These are phyloP conservation scores for Zapornia atra DNA, from an alignment of 2,113 vertebrate species.

Conservation along the genomic window DNA sequence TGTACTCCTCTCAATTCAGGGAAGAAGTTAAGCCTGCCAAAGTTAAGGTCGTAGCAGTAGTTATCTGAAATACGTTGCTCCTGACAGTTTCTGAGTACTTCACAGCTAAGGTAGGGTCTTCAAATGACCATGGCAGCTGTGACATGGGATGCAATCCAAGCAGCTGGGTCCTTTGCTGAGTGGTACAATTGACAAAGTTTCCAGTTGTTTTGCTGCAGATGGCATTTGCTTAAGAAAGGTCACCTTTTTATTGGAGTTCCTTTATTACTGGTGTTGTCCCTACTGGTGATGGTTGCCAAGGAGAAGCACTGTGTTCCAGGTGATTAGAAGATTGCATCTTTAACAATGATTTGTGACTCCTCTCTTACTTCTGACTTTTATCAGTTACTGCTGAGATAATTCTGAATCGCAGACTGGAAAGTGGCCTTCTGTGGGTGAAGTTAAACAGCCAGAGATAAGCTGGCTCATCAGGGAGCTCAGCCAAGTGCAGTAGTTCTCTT, in stretches of 20 bases:
- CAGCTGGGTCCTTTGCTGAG: neutral
- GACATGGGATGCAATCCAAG: neutral
- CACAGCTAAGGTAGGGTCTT: neutral
- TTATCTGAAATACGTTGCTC: neutral
- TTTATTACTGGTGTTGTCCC: neutral
- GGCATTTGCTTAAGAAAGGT: neutral
- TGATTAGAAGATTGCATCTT: neutral
- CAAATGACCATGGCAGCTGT: neutral
- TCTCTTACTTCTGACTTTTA: neutral
- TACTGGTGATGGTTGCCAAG: neutral
- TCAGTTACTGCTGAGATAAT: neutral
- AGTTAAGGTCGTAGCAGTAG: neutral
- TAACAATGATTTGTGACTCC: neutral
- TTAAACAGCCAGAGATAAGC: neutral
- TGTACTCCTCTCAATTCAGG: neutral
- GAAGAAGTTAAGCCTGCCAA: neutral
- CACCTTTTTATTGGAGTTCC: neutral
- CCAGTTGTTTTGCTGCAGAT: neutral
- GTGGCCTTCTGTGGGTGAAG: neutral
- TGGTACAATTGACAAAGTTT: neutral
- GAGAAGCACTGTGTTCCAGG: neutral
- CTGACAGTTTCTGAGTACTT: neutral
- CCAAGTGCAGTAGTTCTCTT: neutral
- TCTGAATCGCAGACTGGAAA: neutral
- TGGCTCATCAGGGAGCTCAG: neutral